Base-by-base conservation (phyloP, 1,140 invertebrate genomes). In the Daktulosphaira vitifoliae region DNA sequence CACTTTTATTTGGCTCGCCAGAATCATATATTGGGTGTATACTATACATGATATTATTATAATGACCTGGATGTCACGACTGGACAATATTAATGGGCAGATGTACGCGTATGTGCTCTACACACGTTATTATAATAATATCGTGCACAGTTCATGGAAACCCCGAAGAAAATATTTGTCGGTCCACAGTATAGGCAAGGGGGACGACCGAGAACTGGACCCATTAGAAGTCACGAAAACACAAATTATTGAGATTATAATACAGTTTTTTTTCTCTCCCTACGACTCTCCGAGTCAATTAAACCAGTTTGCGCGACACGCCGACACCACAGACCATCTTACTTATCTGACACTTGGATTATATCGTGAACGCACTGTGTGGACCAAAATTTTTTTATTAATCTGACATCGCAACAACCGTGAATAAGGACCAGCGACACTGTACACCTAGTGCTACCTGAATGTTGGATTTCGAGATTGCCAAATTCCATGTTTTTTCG, bases 201-300 rank as follows among this genome's bases (percentile, higher is more conserved):
- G 22, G 6, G 7, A 25, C 2, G 9, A 42, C 15, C 33, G 38
- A 46, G 26, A 59, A 59, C 54, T 59, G 54, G 54, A 59, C 42
- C 54, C 54, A 59, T 59, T 59, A 59, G 39, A 46, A 46, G 23
- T 59, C 39, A 59, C 54, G 25, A 46, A 59, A 59, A 59, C 20
- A 56, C 38, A 39, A 42, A 22, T 23, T 20, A 42, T 38, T n/a
- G n/a, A 18, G 20, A n/a, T 20, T 13, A 42, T 56, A 38, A 37
- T 56, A 56, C 38, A 56, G 39, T 56, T 56, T 56, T 42, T 26
- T 56, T 16, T 25, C 29, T 22, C 37, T 56, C 37, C n/a, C 39
- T 22, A 1, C 42, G 2, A 42, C 16, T 25, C 4, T 23, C 22
- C 7, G 54, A n/a, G 9, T 44, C 7, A 4, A 44, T 44, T 44